phyloP scores from a whole-genome alignment of 1,140 invertebrate genomes.

The Schlechtendalia chinensis region DNA sequence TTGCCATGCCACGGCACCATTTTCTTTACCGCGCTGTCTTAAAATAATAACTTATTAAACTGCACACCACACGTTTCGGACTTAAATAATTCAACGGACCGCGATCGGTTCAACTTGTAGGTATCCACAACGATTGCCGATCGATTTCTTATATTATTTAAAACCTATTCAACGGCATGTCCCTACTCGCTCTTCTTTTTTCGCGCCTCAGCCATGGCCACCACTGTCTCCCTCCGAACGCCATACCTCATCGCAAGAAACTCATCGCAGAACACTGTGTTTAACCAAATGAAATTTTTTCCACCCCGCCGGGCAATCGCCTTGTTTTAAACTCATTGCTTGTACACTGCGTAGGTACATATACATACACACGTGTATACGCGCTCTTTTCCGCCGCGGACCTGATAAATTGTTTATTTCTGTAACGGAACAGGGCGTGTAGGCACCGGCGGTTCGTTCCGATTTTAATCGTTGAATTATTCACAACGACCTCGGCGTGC shows the following conservation, averaged over 20 bases:
- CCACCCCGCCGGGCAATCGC: no score
- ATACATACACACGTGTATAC: no score
- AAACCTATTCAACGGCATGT: neutral
- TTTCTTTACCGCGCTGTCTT: neutral
- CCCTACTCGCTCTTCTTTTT: no score
- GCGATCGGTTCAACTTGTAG: no score
- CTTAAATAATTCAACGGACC: neutral
- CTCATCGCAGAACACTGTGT: no score
- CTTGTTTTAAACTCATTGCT: no score
- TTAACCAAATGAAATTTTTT: neutral
- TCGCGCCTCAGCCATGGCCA: no score
- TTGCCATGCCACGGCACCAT: neutral
- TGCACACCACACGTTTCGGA: neutral
- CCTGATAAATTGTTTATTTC: conserved; percentile 42
- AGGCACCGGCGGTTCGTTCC: conserved; percentile 10
- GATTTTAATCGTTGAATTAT: conserved; percentile 50
- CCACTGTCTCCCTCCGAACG: accelerated
- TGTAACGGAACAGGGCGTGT: neutral
- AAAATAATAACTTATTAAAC: neutral
- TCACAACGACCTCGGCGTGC: conserved; percentile 12
- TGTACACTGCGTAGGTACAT: no score
- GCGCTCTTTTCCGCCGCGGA: no score
- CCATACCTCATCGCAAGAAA: no score
- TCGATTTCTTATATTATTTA: conserved; percentile 23
- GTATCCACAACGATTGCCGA: neutral